These are phyloP conservation scores for Zootermopsis nevadensis DNA, from an alignment of 2,888 invertebrate genomes.

Conservation along the genomic window DNA sequence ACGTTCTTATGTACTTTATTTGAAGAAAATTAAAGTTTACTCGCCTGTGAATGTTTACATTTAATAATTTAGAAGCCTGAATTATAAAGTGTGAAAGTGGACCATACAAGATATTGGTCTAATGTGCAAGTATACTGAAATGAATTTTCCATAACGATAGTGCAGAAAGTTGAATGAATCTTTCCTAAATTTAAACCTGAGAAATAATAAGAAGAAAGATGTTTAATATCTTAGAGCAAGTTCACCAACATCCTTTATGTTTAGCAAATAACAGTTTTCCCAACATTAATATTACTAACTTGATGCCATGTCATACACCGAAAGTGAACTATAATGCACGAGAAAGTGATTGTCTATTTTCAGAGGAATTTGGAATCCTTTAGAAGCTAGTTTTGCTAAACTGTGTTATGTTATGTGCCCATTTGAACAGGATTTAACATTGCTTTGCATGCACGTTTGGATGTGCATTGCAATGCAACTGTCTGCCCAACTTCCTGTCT, in stretches of 20 bases:
- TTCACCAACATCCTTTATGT: not conserved
- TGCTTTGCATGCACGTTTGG: conserved; percentile 17
- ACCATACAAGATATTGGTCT: not conserved
- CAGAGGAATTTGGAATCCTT: conserved; percentile 37
- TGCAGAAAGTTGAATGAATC: not conserved
- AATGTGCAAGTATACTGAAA: not conserved
- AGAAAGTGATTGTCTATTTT: conserved; percentile 44
- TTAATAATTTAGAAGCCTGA: not conserved
- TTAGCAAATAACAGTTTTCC: conserved; percentile 14
- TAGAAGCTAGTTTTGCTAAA: conserved; percentile 45
- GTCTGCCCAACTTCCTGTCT: not conserved
- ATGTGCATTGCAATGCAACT: not conserved
- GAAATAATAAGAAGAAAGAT: not conserved
- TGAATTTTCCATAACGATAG: not conserved
- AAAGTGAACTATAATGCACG: conserved; percentile 32
- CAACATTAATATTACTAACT: conserved; percentile 26
- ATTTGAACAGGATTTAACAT: conserved; percentile 3
- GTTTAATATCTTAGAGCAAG: not conserved
- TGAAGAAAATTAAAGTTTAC: conserved; percentile 7
- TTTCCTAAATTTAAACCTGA: not conserved
- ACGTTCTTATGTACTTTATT: conserved; percentile 26
- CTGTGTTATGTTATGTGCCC: conserved; percentile 40
- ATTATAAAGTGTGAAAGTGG: not conserved
- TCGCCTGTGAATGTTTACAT: not conserved
- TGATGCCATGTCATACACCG: conserved; percentile 14